Evolutionary conservation across 2,113 vertebrate genomes (phyloP).

Genomic region (Ciconia maguari): DNA sequence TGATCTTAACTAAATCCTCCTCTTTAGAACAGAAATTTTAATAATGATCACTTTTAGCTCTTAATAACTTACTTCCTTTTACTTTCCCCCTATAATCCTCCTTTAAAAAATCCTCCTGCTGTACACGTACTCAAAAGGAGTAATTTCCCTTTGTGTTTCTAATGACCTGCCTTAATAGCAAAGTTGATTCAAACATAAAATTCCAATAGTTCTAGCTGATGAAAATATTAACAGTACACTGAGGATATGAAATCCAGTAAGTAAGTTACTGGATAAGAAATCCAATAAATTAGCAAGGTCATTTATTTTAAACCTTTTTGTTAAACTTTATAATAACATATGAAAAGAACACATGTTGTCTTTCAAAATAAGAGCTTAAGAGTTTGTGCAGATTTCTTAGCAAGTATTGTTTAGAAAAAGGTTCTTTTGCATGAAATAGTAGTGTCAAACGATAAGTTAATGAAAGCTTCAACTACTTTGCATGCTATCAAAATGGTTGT

Average conservation of each 20-base stretch:
- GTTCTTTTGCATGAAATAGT: neutral
- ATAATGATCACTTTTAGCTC: neutral
- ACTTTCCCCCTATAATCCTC: neutral
- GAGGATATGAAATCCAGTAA: neutral
- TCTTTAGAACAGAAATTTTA: constrained; percentile 1
- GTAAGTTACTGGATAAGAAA: too few relatives aligned
- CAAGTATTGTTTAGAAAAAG: neutral
- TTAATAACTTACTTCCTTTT: neutral
- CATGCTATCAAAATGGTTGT: neutral
- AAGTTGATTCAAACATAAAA: constrained; percentile 33
- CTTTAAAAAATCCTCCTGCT: neutral
- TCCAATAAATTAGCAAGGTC: neutral
- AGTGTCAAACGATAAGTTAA: neutral
- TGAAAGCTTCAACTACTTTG: neutral
- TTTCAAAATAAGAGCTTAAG: neutral
- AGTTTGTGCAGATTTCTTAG: neutral
- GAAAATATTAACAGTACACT: constrained; percentile 11
- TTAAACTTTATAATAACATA: neutral
- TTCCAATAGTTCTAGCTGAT: neutral
- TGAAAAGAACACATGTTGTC: neutral
- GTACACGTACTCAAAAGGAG: neutral
- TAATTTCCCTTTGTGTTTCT: constrained; percentile 1
- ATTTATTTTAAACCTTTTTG: constrained; percentile 3
- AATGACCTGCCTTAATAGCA: neutral
- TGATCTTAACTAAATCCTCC: neutral